phyloP scores from a whole-genome alignment of 2,888 invertebrate species.

The Cerastoderma edule region DNA sequence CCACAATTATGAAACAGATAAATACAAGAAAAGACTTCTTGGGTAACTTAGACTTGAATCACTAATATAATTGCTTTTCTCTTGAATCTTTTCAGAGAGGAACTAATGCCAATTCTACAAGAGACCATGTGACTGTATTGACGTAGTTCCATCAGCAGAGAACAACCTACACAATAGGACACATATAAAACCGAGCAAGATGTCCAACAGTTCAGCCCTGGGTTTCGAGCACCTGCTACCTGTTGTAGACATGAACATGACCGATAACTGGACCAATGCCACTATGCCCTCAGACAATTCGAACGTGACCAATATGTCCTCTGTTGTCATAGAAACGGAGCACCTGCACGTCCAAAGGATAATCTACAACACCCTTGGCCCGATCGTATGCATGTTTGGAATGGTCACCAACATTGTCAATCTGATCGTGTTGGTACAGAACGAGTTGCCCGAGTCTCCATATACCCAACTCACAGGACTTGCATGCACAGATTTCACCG shows the following conservation, averaged over 20 bases:
- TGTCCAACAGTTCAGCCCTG: slow-evolving; percentile 2
- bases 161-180: too few relatives aligned
- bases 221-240: background rate
- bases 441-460: slow-evolving; percentile 79
- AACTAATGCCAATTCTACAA: too few relatives aligned
- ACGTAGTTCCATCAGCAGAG: too few relatives aligned
- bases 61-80: too few relatives aligned
- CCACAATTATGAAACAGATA: too few relatives aligned
- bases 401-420: slow-evolving; percentile 80
- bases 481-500: slow-evolving; percentile 75
- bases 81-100: too few relatives aligned
- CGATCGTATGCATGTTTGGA: slow-evolving; percentile 78
- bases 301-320: slow-evolving; percentile 22
- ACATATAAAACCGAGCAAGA: too few relatives aligned
- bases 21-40: too few relatives aligned
- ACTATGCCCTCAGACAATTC: slow-evolving; percentile 1
- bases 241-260: too few relatives aligned
- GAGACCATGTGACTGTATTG: too few relatives aligned
- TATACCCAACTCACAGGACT: slow-evolving; percentile 81
- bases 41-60: too few relatives aligned
- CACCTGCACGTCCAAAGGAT: slow-evolving; percentile 47
- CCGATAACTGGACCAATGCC: background rate
- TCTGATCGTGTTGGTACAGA: slow-evolving; percentile 76
- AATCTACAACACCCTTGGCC: slow-evolving; percentile 72
- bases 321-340: slow-evolving; percentile 13